Percentiles rank a stretch among this genome's conserved stretches.
Evolutionary conservation across 2,113 vertebrate species (phyloP).

Genomic region (Pitta sordida): DNA sequence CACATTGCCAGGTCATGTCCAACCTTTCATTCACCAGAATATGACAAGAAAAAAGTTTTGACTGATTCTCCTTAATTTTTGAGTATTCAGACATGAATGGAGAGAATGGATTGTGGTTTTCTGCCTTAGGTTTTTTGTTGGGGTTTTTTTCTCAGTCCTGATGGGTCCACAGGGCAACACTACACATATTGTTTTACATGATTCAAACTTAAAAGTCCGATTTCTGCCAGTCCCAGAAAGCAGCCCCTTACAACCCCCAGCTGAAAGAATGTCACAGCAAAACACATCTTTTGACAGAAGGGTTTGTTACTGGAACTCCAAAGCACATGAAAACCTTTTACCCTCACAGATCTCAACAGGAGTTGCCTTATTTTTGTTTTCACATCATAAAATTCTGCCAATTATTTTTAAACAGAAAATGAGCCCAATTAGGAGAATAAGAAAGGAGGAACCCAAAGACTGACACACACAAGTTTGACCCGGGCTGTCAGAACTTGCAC

Average conservation of each 20-base stretch:
- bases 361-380: neutral
- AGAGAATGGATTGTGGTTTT: neutral
- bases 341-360: neutral
- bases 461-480: neutral
- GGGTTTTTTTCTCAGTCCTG: neutral
- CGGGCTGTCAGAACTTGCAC: neutral
- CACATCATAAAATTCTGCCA: neutral
- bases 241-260: neutral
- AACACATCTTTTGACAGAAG: neutral
- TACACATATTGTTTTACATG: fast-evolving
- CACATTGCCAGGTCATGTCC: neutral
- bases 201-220: neutral
- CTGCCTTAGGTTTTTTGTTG: neutral
- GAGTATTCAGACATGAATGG: neutral
- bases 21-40: neutral
- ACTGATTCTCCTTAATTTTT: neutral
- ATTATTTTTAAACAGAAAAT: conserved; percentile 21
- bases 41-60: neutral
- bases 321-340: neutral
- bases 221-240: neutral
- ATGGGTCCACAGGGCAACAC: neutral
- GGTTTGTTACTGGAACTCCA: neutral
- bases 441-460: neutral
- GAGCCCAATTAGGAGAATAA: conserved; percentile 3
- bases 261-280: neutral